Evolutionary conservation across 2,113 vertebrate species (phyloP).

Genomic region (Protomyctophum bolini): DNA sequence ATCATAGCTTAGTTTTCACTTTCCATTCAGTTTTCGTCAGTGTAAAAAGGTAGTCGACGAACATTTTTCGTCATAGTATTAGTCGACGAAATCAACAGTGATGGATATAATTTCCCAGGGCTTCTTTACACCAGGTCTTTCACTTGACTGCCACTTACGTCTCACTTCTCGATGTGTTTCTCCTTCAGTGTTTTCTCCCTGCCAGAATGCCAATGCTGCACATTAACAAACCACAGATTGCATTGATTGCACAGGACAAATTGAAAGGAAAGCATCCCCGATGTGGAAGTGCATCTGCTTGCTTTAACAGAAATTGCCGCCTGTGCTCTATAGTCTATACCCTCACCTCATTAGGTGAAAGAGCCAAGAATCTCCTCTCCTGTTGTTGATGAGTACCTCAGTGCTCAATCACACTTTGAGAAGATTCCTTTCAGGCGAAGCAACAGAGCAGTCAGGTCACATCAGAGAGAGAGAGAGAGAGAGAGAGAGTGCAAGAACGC

Average conservation of each 20-base stretch:
- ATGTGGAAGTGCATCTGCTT: conserved; percentile 62
- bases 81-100: too few relatives aligned
- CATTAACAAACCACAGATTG: conserved; percentile 68
- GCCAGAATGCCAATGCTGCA: conserved; percentile 46
- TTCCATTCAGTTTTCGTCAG: too few relatives aligned
- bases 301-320: conserved; percentile 61
- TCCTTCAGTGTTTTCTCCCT: conserved; percentile 27
- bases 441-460: conserved; percentile 42
- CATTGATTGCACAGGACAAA: conserved; percentile 73
- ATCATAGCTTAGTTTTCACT: too few relatives aligned
- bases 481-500: not conserved
- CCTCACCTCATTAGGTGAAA: conserved; percentile 67
- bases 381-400: conserved; percentile 49
- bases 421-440: conserved; percentile 54
- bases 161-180: conserved; percentile 32
- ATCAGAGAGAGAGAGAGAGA: conserved; percentile 18
- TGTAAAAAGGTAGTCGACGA: too few relatives aligned
- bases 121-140: conserved; percentile 19
- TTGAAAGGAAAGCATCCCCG: conserved; percentile 72
- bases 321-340: conserved; percentile 38
- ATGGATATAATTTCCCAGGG: conserved; percentile 17
- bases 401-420: conserved; percentile 61
- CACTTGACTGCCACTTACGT: conserved; percentile 13
- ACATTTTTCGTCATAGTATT: too few relatives aligned
- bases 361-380: conserved; percentile 48